Evolutionary conservation across 2,888 invertebrate species (phyloP), one percentile per base, ranked within the genome.

Genomic region (Hirtodrosophila duncani): DNA sequence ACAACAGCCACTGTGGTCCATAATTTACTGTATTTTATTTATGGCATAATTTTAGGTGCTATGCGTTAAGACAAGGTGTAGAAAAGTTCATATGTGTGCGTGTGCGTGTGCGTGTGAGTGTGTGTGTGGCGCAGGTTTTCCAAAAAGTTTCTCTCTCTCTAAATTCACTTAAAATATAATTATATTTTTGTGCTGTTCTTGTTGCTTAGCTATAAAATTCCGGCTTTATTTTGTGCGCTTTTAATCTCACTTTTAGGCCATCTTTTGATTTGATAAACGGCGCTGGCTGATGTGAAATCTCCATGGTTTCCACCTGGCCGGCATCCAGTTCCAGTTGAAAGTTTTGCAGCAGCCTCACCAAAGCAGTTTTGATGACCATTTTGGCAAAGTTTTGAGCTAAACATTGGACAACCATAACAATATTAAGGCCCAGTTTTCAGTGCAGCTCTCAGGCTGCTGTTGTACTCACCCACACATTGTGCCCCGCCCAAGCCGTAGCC

Each of bases 401-500:
- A n/a, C 7, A 55, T 18, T 17, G 34, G 3, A n/a, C 50, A 34
- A 11, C 30, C 17, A 24, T 20, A 33, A 20, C 21, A 27, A 13
- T 10, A 1, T 7, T 13, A 13, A 11, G 6, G 3, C 5, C 7
- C 2, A 14, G 3, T 6, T 42, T 17, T 2, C 1, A 8, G n/a
- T 10, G 4, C 2, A n/a, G 39, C 18, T 3, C n/a, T 9, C 2
- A 11, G 7, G 5, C 5, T 9, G n/a, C 2, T n/a, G n/a, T 21
- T 5, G 3, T 8, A 59, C 78, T 60, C 66, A 86, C 88, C 87
- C 45, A 87, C 84, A 55, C 87, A 88, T 7, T 81, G 72, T 6
- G 85, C 78, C 3, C 87, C 85, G 0, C 87, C 87, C 20, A 86
- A 79, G 18, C 87, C 88, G 50, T 85, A 88, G 3, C 86, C 86